Evolutionary conservation across 2,888 invertebrate genomes (phyloP), one percentile per base, ranked within the genome.

Genomic region (Plemyria rubiginata): DNA sequence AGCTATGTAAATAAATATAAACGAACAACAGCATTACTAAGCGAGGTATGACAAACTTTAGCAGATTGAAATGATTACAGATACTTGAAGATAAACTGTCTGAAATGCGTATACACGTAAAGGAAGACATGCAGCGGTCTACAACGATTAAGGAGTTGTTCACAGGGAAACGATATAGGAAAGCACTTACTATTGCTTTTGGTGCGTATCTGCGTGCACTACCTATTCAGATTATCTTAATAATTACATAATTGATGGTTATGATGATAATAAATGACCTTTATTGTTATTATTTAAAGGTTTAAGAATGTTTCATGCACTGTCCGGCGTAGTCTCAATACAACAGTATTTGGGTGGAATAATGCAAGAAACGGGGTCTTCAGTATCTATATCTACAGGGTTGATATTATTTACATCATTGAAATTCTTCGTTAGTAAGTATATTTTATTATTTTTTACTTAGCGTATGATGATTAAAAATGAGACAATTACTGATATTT

Each of bases 61-160:
- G 9, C 4, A 16, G 4, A 13, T 51, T 16, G 7, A n/a, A 36
- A 38, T 16, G 62, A 6, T 58, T 77, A 7, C 67, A 88, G 88
- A 70, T 71, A 16, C 62, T 86, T 40, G 84, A 86, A 54, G 78
- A 79, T 0, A 81, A 81, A 51, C 66, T 88, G 9, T 61, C 66
- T 6, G 54, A 67, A 12, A 77, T 88, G 75, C 75, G 85, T 16
- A 78, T 78, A 12, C 85, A 91, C 4, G 90, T 94, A 0, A 78
- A 81, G 1, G 84, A 85, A 4, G 93, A 94, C 54, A 87, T 93
- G 73, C 78, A 80, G 11, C 83, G 87, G 22, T 89, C 90, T 0
- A 89, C 86, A 3, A 82, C 87, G 0, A 62, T 86, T 0, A 81
- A 81, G 71, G 93, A 94, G 67, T 78, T 94, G 0, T 82, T 94